phyloP scores from a whole-genome alignment of 1,140 invertebrate genomes.

The Steinernema khuongi region DNA sequence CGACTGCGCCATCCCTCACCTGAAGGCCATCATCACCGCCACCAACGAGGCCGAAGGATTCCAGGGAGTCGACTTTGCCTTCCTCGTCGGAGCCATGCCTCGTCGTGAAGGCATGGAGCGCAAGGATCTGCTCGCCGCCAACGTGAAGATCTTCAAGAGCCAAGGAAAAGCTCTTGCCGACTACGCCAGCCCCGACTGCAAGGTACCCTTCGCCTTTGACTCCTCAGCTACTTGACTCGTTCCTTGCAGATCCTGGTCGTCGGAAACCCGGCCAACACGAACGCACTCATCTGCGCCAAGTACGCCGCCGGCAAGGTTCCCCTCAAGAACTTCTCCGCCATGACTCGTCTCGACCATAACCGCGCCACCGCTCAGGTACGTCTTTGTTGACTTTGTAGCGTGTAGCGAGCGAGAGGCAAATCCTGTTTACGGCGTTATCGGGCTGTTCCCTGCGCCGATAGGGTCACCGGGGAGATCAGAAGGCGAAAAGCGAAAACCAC shows the following conservation, averaged over 20 bases:
- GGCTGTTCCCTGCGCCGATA: neutral
- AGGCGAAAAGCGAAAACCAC: constrained; percentile 3
- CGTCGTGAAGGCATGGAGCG: constrained; percentile 96
- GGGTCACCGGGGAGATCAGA: neutral
- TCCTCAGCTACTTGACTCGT: neutral
- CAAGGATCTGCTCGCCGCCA: constrained; percentile 88
- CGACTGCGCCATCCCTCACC: constrained; percentile 87
- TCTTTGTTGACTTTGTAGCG: neutral
- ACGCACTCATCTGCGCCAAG: constrained; percentile 88
- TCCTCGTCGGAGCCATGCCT: constrained; percentile 96
- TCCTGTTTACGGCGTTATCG: neutral
- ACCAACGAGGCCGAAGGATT: constrained; percentile 81
- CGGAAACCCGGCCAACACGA: constrained; percentile 98
- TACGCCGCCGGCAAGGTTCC: constrained; percentile 97
- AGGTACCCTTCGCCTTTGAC: constrained; percentile 65
- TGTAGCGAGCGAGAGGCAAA: neutral
- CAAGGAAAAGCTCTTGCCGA: constrained; percentile 85
- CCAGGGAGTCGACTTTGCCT: constrained; percentile 92
- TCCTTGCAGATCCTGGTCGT: constrained; percentile 73
- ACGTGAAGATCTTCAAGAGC: constrained; percentile 96
- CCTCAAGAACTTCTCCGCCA: constrained; percentile 89
- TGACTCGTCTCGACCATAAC: constrained; percentile 97
- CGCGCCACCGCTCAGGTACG: constrained; percentile 75
- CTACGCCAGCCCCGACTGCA: constrained; percentile 85
- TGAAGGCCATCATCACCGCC: constrained; percentile 64